Evolutionary conservation across 2,797 vertebrate species (phyloP).

Genomic region (Clamator glandarius): DNA sequence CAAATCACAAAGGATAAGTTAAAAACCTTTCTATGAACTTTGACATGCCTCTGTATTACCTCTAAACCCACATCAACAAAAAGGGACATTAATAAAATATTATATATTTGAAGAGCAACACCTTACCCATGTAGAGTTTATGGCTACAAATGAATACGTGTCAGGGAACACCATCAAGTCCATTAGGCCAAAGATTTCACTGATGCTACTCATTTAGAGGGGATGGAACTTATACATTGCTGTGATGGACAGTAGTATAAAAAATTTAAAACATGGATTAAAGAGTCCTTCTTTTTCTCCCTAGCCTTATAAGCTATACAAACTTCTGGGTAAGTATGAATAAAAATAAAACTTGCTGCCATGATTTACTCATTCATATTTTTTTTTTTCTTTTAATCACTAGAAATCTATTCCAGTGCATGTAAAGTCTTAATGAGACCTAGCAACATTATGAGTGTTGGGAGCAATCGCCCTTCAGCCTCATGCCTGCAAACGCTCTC

Average conservation of each 20-base stretch:
- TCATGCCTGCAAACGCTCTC: constrained; percentile 52
- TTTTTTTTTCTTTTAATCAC: constrained; percentile 58
- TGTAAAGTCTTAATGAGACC: constrained; percentile 73
- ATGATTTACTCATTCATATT: constrained; percentile 39
- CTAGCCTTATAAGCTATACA: not conserved
- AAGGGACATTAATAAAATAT: constrained; percentile 53
- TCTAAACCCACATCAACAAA: constrained; percentile 52
- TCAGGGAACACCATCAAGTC: constrained; percentile 28
- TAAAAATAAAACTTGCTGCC: constrained; percentile 20
- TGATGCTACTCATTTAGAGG: not conserved
- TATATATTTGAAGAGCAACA: constrained; percentile 48
- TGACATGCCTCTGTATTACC: not conserved
- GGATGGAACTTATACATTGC: not conserved
- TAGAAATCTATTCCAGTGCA: constrained; percentile 41
- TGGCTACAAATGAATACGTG: constrained; percentile 43
- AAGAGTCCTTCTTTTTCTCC: not conserved
- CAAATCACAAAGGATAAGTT: constrained; percentile 49
- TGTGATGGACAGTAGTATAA: not conserved
- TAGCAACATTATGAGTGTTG: constrained; percentile 32
- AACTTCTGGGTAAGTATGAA: not conserved
- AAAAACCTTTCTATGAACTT: constrained; percentile 39
- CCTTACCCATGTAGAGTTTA: constrained; percentile 41
- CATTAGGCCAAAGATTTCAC: constrained; percentile 47
- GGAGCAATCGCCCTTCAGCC: constrained; percentile 69
- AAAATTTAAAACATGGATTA: not conserved